These are phyloP conservation scores for Bucorvus abyssinicus DNA, from an alignment of 2,797 vertebrate species.

Conservation along the genomic window DNA sequence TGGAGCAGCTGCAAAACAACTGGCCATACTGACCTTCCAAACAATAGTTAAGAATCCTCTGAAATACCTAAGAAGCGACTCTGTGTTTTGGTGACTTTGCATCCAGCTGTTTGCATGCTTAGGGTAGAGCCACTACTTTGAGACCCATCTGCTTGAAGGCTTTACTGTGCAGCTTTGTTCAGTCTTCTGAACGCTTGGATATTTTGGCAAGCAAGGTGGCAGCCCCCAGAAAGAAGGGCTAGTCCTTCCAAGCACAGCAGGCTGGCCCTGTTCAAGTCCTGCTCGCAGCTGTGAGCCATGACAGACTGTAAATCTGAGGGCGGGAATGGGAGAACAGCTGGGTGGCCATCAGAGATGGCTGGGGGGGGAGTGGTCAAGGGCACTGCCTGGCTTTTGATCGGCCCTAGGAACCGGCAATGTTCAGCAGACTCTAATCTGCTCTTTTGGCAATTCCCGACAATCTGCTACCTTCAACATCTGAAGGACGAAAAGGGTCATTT, in stretches of 20 bases:
- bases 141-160: neutral
- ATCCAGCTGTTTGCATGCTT: neutral
- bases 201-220: constrained; percentile 12
- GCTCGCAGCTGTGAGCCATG: neutral
- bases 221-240: neutral
- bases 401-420: neutral
- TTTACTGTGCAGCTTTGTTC: neutral
- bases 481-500: neutral
- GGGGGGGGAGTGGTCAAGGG: neutral
- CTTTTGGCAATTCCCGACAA: neutral
- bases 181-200: fast-evolving
- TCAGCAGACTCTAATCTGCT: neutral
- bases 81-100: neutral
- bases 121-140: neutral
- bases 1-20: neutral
- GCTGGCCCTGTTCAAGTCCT: neutral
- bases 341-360: neutral
- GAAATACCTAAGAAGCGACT: neutral
- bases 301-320: constrained; percentile 38
- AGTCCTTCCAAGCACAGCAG: neutral
- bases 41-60: neutral
- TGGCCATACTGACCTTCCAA: neutral
- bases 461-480: neutral
- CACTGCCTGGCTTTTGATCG: neutral
- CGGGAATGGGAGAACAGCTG: neutral